phyloP scores from a whole-genome alignment of 1,140 invertebrate genomes.

The Drosophila nikananu region DNA sequence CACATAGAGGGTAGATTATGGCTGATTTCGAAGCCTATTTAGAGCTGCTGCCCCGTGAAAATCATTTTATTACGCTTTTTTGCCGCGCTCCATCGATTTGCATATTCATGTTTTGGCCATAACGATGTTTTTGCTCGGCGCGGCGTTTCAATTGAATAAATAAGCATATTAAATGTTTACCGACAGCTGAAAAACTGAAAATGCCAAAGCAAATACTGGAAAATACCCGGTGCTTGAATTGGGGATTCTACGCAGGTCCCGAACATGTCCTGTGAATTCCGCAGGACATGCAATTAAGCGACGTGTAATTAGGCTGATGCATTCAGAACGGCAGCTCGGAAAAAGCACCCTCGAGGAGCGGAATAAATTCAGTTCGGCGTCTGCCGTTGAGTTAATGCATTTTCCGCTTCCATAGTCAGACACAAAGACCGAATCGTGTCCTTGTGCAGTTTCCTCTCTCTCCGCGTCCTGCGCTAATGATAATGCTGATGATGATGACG shows the following conservation, averaged over 20 bases:
- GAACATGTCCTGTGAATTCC: constrained; percentile 6
- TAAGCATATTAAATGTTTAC: constrained; percentile 53
- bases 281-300: constrained; percentile 18
- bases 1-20: constrained; percentile 32
- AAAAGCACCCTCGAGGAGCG: constrained; percentile 5
- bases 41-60: constrained; percentile 20
- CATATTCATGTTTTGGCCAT: constrained; percentile 37
- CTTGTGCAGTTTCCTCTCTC: constrained; percentile 2
- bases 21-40: constrained; percentile 51
- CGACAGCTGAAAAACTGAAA: constrained; percentile 7
- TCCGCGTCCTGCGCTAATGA: constrained; percentile 10
- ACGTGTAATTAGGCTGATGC: constrained; percentile 33
- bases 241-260: neutral
- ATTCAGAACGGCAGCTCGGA: constrained; percentile 12
- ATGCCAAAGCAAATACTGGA: constrained; percentile 1
- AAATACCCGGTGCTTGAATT: constrained; percentile 15
- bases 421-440: constrained; percentile 44
- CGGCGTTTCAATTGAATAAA: constrained; percentile 45
- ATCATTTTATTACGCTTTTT: constrained; percentile 24
- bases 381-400: constrained; percentile 46
- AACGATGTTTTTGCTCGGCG: constrained; percentile 15
- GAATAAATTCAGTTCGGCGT: constrained; percentile 42
- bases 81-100: constrained; percentile 20
- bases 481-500: constrained; percentile 58
- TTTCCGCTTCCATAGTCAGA: constrained; percentile 44